phyloP scores from a whole-genome alignment of 1,140 invertebrate genomes.

The Apocrypta bakeri region DNA sequence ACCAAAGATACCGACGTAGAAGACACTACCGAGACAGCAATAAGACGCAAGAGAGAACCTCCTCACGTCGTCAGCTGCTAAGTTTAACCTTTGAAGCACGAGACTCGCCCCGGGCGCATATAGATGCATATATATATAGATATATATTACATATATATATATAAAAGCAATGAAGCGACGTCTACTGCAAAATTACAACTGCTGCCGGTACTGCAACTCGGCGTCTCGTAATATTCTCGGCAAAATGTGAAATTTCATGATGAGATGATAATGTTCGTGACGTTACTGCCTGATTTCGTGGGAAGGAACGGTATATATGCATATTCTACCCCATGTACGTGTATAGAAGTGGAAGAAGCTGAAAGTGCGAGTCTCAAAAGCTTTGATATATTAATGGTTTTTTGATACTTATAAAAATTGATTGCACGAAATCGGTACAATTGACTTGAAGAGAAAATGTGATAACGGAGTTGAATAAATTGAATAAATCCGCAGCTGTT shows the following conservation, averaged over 20 bases:
- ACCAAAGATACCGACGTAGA: not conserved
- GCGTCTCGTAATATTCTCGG: not conserved
- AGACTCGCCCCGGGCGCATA: constrained; percentile 5
- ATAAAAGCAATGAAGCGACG: not conserved
- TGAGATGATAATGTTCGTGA: constrained; percentile 34
- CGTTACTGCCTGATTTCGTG: not conserved
- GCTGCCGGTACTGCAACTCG: not conserved
- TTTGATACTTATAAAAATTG: too few relatives aligned
- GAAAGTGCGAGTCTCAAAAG: too few relatives aligned
- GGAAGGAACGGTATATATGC: not conserved
- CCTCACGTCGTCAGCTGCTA: not conserved
- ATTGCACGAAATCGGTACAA: too few relatives aligned
- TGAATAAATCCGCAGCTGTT: too few relatives aligned
- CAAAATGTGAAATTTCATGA: constrained; percentile 21
- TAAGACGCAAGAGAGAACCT: constrained; percentile 20
- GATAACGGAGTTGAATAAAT: too few relatives aligned
- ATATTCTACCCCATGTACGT: not conserved
- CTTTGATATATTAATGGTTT: too few relatives aligned
- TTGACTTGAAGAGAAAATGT: too few relatives aligned
- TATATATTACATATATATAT: too few relatives aligned
- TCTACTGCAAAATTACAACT: constrained; percentile 11
- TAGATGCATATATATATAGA: too few relatives aligned
- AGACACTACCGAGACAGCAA: constrained; percentile 25
- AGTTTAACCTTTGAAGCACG: constrained; percentile 42
- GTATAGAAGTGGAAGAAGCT: not conserved